Base-by-base conservation (phyloP, 2,888 invertebrate species). In the Vannuccia rotundouncinata region DNA sequence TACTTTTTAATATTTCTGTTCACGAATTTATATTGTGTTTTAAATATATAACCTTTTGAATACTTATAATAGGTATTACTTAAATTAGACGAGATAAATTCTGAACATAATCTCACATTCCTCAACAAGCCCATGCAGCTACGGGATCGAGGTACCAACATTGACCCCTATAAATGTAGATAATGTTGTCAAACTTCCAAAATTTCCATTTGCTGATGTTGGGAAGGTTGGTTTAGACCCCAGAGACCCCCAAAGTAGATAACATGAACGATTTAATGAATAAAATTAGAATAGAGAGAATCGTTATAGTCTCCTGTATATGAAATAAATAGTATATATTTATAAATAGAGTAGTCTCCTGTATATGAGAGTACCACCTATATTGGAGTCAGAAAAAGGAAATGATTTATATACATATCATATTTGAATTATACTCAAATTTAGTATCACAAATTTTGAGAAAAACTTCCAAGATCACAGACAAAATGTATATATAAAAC, bases 81-180 rank as follows among this genome's bases (percentile, higher is more conserved):
- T n/a, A n/a, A n/a, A n/a, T n/a, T n/a, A n/a, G n/a, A n/a, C n/a
- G n/a, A n/a, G n/a, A n/a, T n/a, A n/a, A n/a, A n/a, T n/a, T n/a
- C n/a, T n/a, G n/a, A n/a, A n/a, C n/a, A n/a, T n/a, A n/a, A n/a
- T n/a, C n/a, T n/a, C n/a, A n/a, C n/a, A n/a, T n/a, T n/a, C n/a
- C n/a, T n/a, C n/a, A n/a, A n/a, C n/a, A n/a, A n/a, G n/a, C n/a
- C n/a, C n/a, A n/a, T n/a, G n/a, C n/a, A n/a, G n/a, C n/a, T n/a
- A n/a, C n/a, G n/a, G 66, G 66, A 66, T 22, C 22, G 66, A 66
- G 66, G 25, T 66, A 66, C 66, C 25, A 66, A 66, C 66, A 66
- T 66, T 66, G 66, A 66, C 22, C 66, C 66, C 66, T 66, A 66
- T 5, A 66, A 66, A 22, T n/a, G 66, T 66, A 66, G 66, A 66